A percentile compares a stretch with the other conserved stretches of the same genome.
Conservation (phyloP, 2,797 vertebrate genomes). For the Chaenodraco wilsoni region DNA sequence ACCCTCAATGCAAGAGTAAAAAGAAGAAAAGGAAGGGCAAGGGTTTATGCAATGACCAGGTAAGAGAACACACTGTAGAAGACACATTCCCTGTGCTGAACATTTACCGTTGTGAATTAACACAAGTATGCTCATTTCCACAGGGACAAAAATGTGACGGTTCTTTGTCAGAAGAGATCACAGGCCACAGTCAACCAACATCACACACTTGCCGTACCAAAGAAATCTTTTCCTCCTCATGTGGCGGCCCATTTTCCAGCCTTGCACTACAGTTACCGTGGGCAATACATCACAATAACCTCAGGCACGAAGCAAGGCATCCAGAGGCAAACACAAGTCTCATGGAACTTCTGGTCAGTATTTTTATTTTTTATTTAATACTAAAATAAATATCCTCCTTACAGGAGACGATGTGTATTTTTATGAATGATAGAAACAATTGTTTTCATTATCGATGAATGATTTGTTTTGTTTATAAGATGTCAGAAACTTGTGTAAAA, state of each 20-base stretch:
- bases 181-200: conserved; percentile 76
- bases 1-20: conserved; percentile 91
- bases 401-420: not conserved
- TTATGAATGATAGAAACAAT: too few relatives aligned
- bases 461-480: too few relatives aligned
- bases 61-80: conserved; percentile 67
- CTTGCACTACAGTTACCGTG: conserved; percentile 86
- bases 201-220: conserved; percentile 88
- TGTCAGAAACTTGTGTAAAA: too few relatives aligned
- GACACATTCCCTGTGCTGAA: not conserved
- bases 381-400: not conserved
- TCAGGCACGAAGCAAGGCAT: conserved; percentile 77
- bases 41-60: conserved; percentile 84
- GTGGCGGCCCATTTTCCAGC: conserved; percentile 83
- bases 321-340: conserved; percentile 86
- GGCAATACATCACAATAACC: conserved; percentile 84
- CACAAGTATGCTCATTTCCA: conserved; percentile 34
- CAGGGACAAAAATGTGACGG: conserved; percentile 85
- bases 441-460: too few relatives aligned
- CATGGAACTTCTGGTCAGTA: conserved; percentile 93
- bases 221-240: conserved; percentile 85
- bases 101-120: not conserved
- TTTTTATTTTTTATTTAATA: not conserved
- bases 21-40: conserved; percentile 97
- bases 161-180: conserved; percentile 81